Percentiles rank a stretch among this genome's conserved stretches.
These are phyloP conservation scores for Calephelis virginiensis DNA, from an alignment of 1,140 invertebrate genomes.

Conservation along the genomic window DNA sequence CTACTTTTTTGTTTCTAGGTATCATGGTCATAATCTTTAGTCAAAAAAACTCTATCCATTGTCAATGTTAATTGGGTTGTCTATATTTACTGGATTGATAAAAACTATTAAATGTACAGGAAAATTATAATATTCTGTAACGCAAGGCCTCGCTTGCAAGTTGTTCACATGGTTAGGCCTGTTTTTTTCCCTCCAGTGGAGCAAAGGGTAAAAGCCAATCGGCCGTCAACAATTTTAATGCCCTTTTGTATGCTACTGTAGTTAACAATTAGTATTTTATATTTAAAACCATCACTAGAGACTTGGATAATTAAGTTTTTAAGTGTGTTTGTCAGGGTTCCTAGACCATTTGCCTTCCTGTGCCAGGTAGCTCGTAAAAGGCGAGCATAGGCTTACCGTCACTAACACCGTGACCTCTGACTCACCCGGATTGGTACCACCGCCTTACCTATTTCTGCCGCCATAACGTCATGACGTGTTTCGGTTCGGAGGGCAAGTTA, in stretches of 20 bases:
- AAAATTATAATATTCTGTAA: slow-evolving; percentile 26
- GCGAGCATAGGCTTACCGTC: too few species aligned
- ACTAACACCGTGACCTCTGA: too few species aligned
- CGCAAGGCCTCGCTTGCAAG: slow-evolving; percentile 28
- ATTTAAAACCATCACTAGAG: slow-evolving; percentile 2
- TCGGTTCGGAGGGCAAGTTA: too few species aligned
- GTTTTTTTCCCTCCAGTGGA: slow-evolving; percentile 35
- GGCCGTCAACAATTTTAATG: slow-evolving; percentile 27
- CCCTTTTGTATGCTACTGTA: slow-evolving; percentile 18
- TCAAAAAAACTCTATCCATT: slow-evolving; percentile 1
- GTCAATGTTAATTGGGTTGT: slow-evolving; percentile 2
- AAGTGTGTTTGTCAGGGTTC: too few species aligned
- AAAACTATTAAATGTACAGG: slow-evolving; percentile 18
- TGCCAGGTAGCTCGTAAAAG: too few species aligned
- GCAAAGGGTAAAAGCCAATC: slow-evolving; percentile 31
- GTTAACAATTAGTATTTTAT: not conserved
- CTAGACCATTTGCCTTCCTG: too few species aligned
- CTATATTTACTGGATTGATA: slow-evolving; percentile 3
- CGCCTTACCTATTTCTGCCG: too few species aligned
- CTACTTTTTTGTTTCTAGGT: not conserved
- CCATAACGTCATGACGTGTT: too few species aligned
- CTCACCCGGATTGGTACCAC: too few species aligned
- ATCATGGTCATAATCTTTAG: slow-evolving; percentile 8
- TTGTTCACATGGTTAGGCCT: slow-evolving; percentile 30
- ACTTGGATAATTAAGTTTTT: too few species aligned